These are phyloP conservation scores for Matsumyia berberina DNA, from an alignment of 2,888 invertebrate species.

Conservation along the genomic window DNA sequence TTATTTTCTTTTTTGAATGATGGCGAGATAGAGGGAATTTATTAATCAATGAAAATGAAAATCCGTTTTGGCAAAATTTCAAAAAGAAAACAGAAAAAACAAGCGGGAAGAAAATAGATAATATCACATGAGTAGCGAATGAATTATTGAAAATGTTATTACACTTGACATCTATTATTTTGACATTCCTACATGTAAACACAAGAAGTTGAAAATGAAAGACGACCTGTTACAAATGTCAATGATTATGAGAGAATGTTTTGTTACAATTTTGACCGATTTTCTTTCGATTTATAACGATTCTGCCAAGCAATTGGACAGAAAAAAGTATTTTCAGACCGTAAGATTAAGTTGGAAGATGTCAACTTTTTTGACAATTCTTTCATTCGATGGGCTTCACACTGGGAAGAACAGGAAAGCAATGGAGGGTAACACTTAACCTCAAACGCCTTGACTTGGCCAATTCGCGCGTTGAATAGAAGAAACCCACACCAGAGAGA, in stretches of 20 bases:
- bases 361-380: too few relatives aligned
- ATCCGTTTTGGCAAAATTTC: constrained; percentile 59
- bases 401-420: too few relatives aligned
- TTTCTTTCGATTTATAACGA: too few relatives aligned
- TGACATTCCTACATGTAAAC: constrained; percentile 32
- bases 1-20: constrained; percentile 46
- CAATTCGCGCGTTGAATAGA: too few relatives aligned
- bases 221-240: constrained; percentile 48
- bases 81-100: constrained; percentile 19
- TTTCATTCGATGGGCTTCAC: too few relatives aligned
- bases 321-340: too few relatives aligned
- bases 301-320: too few relatives aligned
- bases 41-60: constrained; percentile 72
- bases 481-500: too few relatives aligned
- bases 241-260: constrained; percentile 3
- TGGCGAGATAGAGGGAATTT: constrained; percentile 11
- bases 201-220: constrained; percentile 7
- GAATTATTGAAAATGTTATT: constrained; percentile 47
- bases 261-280: too few relatives aligned
- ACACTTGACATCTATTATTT: constrained; percentile 41
- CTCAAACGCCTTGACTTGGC: too few relatives aligned
- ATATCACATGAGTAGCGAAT: constrained; percentile 57
- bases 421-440: too few relatives aligned
- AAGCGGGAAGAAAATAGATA: constrained; percentile 18
- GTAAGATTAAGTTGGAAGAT: too few relatives aligned